Conservation (phyloP, 2,888 invertebrate species). For the Eucriotettix oculatus region DNA sequence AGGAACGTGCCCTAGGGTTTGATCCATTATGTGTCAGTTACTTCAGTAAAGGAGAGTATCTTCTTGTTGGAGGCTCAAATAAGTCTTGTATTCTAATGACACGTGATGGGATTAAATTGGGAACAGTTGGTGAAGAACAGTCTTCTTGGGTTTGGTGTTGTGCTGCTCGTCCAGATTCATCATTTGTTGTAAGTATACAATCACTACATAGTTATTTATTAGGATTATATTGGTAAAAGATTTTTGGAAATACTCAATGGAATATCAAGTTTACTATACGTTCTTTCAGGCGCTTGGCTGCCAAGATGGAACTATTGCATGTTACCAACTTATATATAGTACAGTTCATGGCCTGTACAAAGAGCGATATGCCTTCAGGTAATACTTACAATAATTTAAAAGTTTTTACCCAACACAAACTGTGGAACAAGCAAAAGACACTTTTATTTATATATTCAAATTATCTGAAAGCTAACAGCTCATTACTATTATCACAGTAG, state of each 20-base stretch:
- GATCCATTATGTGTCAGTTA: conserved; percentile 63
- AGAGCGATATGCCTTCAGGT: conserved; percentile 63
- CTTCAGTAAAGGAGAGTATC: conserved; percentile 64
- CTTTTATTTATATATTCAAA: too few relatives aligned
- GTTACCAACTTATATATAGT: conserved; percentile 80
- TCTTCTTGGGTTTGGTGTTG: conserved; percentile 78
- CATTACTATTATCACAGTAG: too few relatives aligned
- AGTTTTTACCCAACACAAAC: too few relatives aligned
- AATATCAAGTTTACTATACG: not conserved
- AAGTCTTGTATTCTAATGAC: conserved; percentile 61
- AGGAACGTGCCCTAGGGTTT: conserved; percentile 39
- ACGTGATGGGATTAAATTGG: conserved; percentile 63
- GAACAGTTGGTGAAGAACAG: conserved; percentile 52
- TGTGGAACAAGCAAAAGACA: too few relatives aligned
- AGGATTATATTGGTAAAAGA: too few relatives aligned
- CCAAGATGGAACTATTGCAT: conserved; percentile 90
- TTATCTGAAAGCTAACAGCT: too few relatives aligned
- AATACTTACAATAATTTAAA: not conserved
- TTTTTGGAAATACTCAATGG: too few relatives aligned
- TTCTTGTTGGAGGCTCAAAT: conserved; percentile 65
- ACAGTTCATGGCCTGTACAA: conserved; percentile 92
- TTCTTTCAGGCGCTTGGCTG: conserved; percentile 59
- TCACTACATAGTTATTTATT: too few relatives aligned
- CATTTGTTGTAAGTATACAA: conserved; percentile 40
- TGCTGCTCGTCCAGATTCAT: conserved; percentile 58